Conservation (phyloP, 2,113 vertebrate species). For the Ovis canadensis region DNA sequence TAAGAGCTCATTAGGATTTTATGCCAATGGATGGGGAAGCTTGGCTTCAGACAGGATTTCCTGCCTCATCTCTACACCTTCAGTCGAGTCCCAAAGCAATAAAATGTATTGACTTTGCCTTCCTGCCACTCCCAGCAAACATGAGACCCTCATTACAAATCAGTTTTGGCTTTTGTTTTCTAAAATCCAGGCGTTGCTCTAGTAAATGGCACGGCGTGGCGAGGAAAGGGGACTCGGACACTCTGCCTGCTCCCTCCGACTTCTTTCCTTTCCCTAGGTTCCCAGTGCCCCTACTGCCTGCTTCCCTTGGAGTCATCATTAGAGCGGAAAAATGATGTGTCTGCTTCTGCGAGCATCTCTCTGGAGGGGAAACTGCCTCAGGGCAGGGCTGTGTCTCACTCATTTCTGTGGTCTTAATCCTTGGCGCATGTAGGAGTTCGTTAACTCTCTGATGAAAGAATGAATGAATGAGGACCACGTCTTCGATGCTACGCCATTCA, state of each 20-base stretch:
- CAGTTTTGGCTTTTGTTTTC: neutral
- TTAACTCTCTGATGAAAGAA: neutral
- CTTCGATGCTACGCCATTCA: neutral
- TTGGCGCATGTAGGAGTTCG: neutral
- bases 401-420: neutral
- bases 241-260: neutral
- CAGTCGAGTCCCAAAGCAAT: neutral
- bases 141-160: neutral
- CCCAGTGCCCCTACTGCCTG: neutral
- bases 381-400: neutral
- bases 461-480: neutral
- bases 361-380: neutral
- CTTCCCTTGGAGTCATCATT: neutral
- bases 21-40: neutral
- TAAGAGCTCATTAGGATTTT: neutral
- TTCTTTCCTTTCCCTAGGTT: neutral
- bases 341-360: neutral
- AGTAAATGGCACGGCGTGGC: neutral
- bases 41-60: neutral
- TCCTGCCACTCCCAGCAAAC: neutral
- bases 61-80: neutral
- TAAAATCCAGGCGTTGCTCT: neutral
- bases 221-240: neutral
- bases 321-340: rapidly evolving
- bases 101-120: neutral